phyloP scores from a whole-genome alignment of 2,888 invertebrate genomes.

The Platycnemis pennipes region DNA sequence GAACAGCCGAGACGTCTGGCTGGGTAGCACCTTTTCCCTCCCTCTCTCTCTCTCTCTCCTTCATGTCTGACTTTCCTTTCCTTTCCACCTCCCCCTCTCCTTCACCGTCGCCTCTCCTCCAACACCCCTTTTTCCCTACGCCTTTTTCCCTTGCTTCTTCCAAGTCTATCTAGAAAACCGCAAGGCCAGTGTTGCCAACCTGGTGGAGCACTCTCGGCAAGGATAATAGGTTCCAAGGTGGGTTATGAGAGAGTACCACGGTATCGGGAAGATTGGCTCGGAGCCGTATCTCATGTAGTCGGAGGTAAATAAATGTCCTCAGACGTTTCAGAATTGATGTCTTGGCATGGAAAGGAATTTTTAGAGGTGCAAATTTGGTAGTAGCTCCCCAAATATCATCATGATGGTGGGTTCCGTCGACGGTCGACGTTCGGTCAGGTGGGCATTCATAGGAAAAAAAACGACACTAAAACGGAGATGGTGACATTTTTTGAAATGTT shows the following conservation, averaged over 20 bases:
- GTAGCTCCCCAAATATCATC: too few relatives aligned
- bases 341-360: background rate
- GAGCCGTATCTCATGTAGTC: background rate
- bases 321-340: background rate
- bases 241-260: background rate
- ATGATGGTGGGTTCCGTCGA: too few relatives aligned
- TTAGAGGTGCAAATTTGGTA: too few relatives aligned
- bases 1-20: slow-evolving; percentile 61
- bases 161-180: slow-evolving; percentile 67
- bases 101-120: background rate
- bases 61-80: background rate
- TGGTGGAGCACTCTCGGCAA: background rate
- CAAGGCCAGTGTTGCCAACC: slow-evolving; percentile 63
- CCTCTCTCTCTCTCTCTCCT: background rate
- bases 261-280: background rate
- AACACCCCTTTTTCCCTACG: slow-evolving; percentile 47
- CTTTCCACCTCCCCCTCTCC: background rate
- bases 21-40: slow-evolving; percentile 54
- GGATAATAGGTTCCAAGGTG: background rate
- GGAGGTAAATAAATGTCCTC: background rate
- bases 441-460: too few relatives aligned
- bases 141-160: slow-evolving; percentile 52
- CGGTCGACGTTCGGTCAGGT: too few relatives aligned
- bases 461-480: too few relatives aligned
- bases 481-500: too few relatives aligned